These are phyloP conservation scores for Ephydatia muelleri DNA, from an alignment of 37 sponge, comb jelly and placozoan species.

Conservation along the genomic window DNA sequence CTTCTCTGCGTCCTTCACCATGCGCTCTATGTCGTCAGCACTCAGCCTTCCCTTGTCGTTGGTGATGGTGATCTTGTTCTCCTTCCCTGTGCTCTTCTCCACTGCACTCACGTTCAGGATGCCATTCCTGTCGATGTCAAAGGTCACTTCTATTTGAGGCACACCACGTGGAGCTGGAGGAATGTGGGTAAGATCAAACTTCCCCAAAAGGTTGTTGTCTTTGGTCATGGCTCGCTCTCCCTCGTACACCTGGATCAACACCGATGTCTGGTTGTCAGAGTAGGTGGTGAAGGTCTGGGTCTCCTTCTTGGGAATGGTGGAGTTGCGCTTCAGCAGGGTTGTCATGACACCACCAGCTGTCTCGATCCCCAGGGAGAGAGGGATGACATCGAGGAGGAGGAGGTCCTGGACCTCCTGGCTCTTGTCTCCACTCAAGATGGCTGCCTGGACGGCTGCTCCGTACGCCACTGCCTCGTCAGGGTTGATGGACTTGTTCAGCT, in stretches of 20 bases:
- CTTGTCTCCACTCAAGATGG: slow-evolving; percentile 89
- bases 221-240: slow-evolving; percentile 88
- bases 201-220: slow-evolving; percentile 87
- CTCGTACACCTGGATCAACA: slow-evolving; percentile 83
- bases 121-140: slow-evolving; percentile 85
- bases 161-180: slow-evolving; percentile 93
- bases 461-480: slow-evolving; percentile 98
- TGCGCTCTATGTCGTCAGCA: slow-evolving; percentile 64
- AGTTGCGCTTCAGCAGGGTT: slow-evolving; percentile 58
- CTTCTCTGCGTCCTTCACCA: slow-evolving; percentile 82
- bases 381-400: slow-evolving; percentile 90
- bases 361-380: slow-evolving; percentile 94
- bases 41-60: slow-evolving; percentile 80
- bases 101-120: slow-evolving; percentile 88
- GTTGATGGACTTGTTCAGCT: slow-evolving; percentile 94
- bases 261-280: slow-evolving; percentile 88
- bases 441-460: slow-evolving; percentile 97
- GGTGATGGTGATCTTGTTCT: slow-evolving; percentile 83
- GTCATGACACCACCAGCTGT: slow-evolving; percentile 98
- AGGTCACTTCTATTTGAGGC: slow-evolving; percentile 84
- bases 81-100: slow-evolving; percentile 82
- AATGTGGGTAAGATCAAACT: slow-evolving; percentile 80
- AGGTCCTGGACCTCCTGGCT: slow-evolving; percentile 84
- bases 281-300: slow-evolving; percentile 88
- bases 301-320: slow-evolving; percentile 70